Conservation (phyloP, 2,797 vertebrate genomes). For the Coracias cyanogaster region DNA sequence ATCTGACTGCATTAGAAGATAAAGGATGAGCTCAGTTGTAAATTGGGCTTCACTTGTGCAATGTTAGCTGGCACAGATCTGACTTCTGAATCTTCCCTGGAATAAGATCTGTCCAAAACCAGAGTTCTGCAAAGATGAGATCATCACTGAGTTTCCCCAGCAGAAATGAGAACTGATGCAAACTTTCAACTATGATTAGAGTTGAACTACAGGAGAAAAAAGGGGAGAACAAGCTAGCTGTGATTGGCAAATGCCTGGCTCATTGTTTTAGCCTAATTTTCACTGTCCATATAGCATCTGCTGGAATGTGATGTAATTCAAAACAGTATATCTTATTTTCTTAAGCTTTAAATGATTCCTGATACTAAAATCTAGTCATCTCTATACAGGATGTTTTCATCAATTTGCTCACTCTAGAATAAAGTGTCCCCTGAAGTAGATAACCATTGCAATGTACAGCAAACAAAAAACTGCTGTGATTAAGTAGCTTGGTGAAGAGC, state of each 20-base stretch:
- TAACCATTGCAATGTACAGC: background rate
- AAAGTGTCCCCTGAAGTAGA: background rate
- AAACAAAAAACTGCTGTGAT: background rate
- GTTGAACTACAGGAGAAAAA: background rate
- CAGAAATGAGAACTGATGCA: background rate
- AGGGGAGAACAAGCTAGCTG: accelerated
- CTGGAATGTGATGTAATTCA: background rate
- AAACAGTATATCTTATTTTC: background rate
- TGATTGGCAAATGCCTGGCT: background rate
- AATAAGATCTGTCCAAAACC: background rate
- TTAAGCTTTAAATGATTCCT: background rate
- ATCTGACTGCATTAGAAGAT: background rate
- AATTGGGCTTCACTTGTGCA: background rate
- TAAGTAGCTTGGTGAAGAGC: background rate
- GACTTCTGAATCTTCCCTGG: background rate
- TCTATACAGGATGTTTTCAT: background rate
- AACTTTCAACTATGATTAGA: background rate
- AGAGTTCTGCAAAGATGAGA: background rate
- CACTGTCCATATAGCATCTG: background rate
- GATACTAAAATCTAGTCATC: background rate
- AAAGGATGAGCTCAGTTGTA: background rate
- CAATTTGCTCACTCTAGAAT: background rate
- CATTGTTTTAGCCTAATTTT: background rate
- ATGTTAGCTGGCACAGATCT: background rate
- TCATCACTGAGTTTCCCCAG: background rate